Evolutionary conservation across 2,888 invertebrate genomes (phyloP).

Genomic region (Limnephilus rhombicus): DNA sequence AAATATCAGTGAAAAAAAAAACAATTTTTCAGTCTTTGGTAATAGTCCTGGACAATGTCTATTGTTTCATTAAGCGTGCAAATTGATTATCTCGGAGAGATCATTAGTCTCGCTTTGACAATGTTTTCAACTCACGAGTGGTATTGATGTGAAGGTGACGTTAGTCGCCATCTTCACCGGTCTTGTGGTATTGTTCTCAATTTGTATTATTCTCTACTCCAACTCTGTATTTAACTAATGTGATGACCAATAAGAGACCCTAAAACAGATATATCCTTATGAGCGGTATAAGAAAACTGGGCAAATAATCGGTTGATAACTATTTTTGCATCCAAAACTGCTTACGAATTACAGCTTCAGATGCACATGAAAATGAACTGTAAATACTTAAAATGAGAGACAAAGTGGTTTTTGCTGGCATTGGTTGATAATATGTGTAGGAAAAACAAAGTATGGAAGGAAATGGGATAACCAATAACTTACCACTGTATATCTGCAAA

Average conservation of each 20-base stretch:
- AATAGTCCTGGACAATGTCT: not conserved
- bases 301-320: too few relatives aligned
- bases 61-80: not conserved
- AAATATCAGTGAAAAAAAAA: not conserved
- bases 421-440: too few relatives aligned
- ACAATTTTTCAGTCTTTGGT: not conserved
- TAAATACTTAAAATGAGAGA: too few relatives aligned
- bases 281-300: too few relatives aligned
- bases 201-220: not conserved
- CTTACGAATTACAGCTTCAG: too few relatives aligned
- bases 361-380: too few relatives aligned
- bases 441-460: too few relatives aligned
- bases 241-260: not conserved
- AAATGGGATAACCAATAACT: too few relatives aligned
- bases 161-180: not conserved
- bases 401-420: too few relatives aligned
- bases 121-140: not conserved
- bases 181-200: not conserved
- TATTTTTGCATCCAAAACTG: too few relatives aligned
- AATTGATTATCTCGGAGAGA: not conserved
- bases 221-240: not conserved
- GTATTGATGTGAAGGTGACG: slow-evolving; percentile 22
- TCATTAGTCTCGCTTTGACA: slow-evolving; percentile 9
- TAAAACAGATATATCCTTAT: not conserved
- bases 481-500: too few relatives aligned